Percentiles rank a stretch among this genome's conserved stretches.
Conservation (phyloP, 2,113 vertebrate genomes). For the Panthera uncia region DNA sequence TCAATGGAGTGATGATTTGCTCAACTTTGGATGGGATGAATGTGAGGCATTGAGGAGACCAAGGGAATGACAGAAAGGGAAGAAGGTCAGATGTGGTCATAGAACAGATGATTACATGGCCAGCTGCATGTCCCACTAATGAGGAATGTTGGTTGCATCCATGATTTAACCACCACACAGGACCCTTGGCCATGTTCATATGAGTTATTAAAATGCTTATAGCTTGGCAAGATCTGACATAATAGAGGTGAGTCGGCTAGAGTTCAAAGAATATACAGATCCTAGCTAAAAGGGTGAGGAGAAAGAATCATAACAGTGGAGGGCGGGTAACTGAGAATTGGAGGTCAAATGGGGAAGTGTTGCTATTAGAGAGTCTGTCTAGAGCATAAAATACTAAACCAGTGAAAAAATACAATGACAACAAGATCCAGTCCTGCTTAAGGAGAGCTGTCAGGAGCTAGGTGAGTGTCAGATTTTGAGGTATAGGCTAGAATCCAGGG, state of each 20-base stretch:
- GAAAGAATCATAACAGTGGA: background rate
- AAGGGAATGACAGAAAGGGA: background rate
- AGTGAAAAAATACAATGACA: background rate
- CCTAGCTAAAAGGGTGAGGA: background rate
- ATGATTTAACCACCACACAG: background rate
- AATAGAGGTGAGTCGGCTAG: background rate
- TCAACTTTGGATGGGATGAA: background rate
- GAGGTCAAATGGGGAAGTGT: background rate
- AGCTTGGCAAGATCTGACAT: background rate
- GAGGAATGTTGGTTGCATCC: background rate
- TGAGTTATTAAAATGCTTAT: background rate
- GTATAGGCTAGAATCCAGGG: background rate
- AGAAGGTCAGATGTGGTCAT: background rate
- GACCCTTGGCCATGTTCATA: background rate
- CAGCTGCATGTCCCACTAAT: rapidly evolving
- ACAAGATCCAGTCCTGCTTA: too few relatives aligned
- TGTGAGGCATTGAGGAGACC: background rate
- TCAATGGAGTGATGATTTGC: background rate
- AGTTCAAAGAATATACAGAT: background rate
- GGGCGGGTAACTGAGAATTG: background rate
- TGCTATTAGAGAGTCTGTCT: background rate
- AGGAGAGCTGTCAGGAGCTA: background rate
- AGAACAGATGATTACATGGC: background rate
- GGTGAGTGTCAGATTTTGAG: background rate
- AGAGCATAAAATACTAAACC: background rate